These are phyloP conservation scores for Tragelaphus scriptus DNA, from an alignment of 2,113 vertebrate genomes.

Conservation along the genomic window DNA sequence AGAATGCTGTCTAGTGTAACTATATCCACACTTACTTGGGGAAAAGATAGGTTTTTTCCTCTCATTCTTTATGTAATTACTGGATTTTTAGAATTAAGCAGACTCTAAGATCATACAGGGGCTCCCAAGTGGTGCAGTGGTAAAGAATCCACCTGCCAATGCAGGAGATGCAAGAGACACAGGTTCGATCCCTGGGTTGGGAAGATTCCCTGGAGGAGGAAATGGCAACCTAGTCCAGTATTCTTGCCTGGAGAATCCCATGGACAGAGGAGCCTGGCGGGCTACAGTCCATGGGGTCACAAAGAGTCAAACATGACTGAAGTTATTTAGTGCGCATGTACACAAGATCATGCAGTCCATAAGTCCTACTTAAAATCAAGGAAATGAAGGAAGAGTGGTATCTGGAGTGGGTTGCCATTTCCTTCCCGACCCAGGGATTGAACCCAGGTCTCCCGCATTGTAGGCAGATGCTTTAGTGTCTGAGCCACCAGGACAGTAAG, in stretches of 20 bases:
- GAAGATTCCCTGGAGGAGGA: background rate
- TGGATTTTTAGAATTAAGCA: constrained; percentile 6
- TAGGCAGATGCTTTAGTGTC: no score
- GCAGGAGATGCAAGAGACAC: background rate
- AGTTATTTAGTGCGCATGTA: background rate
- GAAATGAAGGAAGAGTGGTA: background rate
- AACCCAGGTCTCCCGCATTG: no score
- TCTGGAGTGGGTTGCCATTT: no score
- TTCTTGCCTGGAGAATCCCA: background rate
- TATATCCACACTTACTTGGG: background rate
- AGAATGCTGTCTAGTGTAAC: background rate
- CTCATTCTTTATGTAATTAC: background rate
- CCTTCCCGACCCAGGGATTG: no score
- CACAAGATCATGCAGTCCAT: background rate
- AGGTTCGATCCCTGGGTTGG: background rate
- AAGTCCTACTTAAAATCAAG: background rate
- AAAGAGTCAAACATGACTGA: background rate
- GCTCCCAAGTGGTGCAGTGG: background rate
- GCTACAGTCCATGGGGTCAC: background rate
- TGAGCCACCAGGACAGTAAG: background rate
- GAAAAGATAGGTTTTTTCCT: background rate
- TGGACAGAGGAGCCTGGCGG: background rate
- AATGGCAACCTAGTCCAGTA: background rate
- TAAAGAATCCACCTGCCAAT: background rate
- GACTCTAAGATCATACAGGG: background rate